Percentiles rank a stretch among this genome's conserved stretches.
phyloP scores from a whole-genome alignment of 2,113 vertebrate genomes.

The Neotoma lepida region DNA sequence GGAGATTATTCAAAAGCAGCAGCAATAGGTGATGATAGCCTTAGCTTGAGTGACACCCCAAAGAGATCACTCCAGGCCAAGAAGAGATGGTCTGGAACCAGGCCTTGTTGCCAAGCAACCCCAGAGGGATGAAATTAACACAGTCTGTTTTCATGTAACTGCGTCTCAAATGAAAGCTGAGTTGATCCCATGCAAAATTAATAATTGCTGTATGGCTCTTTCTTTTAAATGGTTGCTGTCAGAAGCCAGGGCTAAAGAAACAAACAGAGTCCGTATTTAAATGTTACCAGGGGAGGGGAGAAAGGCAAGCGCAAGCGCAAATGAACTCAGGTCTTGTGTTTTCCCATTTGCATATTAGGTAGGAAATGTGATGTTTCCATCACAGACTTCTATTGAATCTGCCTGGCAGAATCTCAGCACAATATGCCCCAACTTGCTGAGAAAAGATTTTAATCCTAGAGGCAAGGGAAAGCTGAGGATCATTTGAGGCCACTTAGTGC shows the following conservation, averaged over 20 bases:
- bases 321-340: slow-evolving; percentile 33
- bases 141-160: slow-evolving; percentile 79
- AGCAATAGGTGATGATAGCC: slow-evolving; percentile 51
- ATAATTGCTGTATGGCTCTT: slow-evolving; percentile 72
- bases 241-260: slow-evolving; percentile 64
- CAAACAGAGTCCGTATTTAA: slow-evolving; percentile 51
- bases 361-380: slow-evolving; percentile 49
- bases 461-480: slow-evolving; percentile 35
- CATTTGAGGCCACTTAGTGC: slow-evolving; percentile 42
- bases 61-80: slow-evolving; percentile 70
- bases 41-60: slow-evolving; percentile 28
- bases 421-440: neutral
- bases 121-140: slow-evolving; percentile 76
- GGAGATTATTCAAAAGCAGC: slow-evolving; percentile 31
- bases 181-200: slow-evolving; percentile 78
- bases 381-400: slow-evolving; percentile 28
- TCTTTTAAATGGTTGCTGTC: slow-evolving; percentile 64
- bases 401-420: slow-evolving; percentile 52
- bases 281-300: neutral
- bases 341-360: slow-evolving; percentile 60
- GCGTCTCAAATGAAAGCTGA: slow-evolving; percentile 74
- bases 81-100: slow-evolving; percentile 65
- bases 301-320: neutral
- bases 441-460: slow-evolving; percentile 33
- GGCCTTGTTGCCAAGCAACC: slow-evolving; percentile 78